These are phyloP conservation scores for Xyrichtys novacula DNA, from an alignment of 2,797 vertebrate species.

Conservation along the genomic window DNA sequence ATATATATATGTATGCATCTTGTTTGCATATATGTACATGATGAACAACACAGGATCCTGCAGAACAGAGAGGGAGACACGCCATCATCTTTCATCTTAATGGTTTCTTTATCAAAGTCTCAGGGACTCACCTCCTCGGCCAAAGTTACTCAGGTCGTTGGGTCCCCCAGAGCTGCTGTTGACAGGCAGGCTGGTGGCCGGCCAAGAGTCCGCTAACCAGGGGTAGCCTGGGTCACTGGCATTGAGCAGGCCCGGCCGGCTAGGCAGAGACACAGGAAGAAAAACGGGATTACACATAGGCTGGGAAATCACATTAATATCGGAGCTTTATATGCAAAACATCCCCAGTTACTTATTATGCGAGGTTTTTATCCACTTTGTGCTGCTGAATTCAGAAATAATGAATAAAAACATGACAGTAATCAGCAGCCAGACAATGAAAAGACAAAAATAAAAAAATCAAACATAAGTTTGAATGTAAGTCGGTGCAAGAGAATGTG, in stretches of 20 bases:
- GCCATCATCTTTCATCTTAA: constrained; percentile 46
- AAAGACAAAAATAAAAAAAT: constrained; percentile 46
- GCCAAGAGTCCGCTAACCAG: constrained; percentile 99
- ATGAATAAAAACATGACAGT: constrained; percentile 46
- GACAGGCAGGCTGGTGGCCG: constrained; percentile 95
- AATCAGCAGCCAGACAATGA: constrained; percentile 49
- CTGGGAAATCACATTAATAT: constrained; percentile 33
- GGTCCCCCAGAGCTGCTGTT: constrained; percentile 94
- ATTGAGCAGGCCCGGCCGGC: constrained; percentile 95
- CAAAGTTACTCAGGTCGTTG: constrained; percentile 94
- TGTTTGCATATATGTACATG: constrained; percentile 45
- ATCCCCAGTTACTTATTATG: constrained; percentile 11
- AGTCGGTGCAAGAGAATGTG: constrained; percentile 34
- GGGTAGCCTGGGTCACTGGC: constrained; percentile 94
- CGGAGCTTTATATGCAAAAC: constrained; percentile 6
- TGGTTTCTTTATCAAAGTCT: constrained; percentile 1
- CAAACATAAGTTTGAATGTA: constrained; percentile 66
- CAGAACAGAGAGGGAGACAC: constrained; percentile 20
- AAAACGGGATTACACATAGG: constrained; percentile 25
- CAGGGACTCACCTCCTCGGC: constrained; percentile 90
- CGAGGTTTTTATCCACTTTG: constrained; percentile 30
- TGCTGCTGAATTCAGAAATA: constrained; percentile 30
- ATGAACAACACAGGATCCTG: constrained; percentile 33
- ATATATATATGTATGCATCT: constrained; percentile 50
- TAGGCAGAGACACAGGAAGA: constrained; percentile 67